Percentiles rank a stretch among this genome's conserved stretches.
These are phyloP conservation scores for Watsonalla binaria DNA, from an alignment of 2,888 invertebrate genomes.

Conservation along the genomic window DNA sequence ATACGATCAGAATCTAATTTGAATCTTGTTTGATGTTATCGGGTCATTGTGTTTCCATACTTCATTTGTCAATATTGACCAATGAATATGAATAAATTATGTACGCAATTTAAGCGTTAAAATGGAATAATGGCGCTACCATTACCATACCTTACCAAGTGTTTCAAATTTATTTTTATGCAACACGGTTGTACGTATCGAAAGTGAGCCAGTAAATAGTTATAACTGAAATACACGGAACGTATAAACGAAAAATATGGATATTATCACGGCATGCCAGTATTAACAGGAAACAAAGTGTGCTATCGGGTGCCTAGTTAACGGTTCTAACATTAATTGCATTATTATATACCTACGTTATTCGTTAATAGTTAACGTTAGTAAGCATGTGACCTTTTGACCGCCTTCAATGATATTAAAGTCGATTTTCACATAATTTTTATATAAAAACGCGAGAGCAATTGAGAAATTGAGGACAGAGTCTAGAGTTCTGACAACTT, in stretches of 20 bases:
- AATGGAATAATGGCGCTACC: background rate
- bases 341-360: background rate
- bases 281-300: slow-evolving; percentile 36
- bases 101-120: slow-evolving; percentile 11
- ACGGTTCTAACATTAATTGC: background rate
- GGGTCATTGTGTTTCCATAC: background rate
- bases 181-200: slow-evolving; percentile 19
- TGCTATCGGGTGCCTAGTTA: slow-evolving; percentile 21
- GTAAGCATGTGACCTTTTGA: too few relatives aligned
- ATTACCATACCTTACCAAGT: too few relatives aligned
- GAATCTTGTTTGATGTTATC: background rate
- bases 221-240: slow-evolving; percentile 25
- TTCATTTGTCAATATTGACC: slow-evolving; percentile 13
- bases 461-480: too few relatives aligned
- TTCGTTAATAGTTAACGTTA: too few relatives aligned
- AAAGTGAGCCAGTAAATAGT: slow-evolving; percentile 19
- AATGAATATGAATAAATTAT: slow-evolving; percentile 25
- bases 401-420: too few relatives aligned
- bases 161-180: slow-evolving; percentile 11
- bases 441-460: too few relatives aligned
- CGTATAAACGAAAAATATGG: slow-evolving; percentile 3
- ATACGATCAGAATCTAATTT: background rate
- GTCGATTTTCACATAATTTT: too few relatives aligned
- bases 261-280: slow-evolving; percentile 26
- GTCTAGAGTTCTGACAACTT: too few relatives aligned